These are phyloP conservation scores for Apolygus lucorum DNA, from an alignment of 1,140 invertebrate species.

Conservation along the genomic window DNA sequence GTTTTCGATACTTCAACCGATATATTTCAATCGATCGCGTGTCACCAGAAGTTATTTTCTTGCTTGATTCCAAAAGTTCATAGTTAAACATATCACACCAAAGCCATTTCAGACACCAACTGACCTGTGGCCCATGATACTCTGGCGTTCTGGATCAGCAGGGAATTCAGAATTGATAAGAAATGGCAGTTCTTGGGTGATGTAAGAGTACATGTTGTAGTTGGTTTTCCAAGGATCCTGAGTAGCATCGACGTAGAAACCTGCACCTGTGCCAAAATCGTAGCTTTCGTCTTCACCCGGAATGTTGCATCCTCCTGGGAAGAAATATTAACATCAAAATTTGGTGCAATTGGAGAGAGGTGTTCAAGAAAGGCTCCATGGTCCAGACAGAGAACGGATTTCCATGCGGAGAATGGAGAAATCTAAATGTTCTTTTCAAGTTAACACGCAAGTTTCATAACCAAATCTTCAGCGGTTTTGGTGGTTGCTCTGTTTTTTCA, in stretches of 20 bases:
- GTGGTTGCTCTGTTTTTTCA: too few relatives aligned
- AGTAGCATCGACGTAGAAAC: slow-evolving; percentile 92
- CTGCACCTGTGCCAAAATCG: slow-evolving; percentile 92
- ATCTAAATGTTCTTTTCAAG: too few relatives aligned
- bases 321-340: too few relatives aligned
- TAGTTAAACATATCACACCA: too few relatives aligned
- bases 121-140: slow-evolving; percentile 81
- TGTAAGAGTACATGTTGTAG: slow-evolving; percentile 94
- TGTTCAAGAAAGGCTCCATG: too few relatives aligned
- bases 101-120: not conserved
- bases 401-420: too few relatives aligned
- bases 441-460: too few relatives aligned
- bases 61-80: too few relatives aligned
- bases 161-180: slow-evolving; percentile 69
- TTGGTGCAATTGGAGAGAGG: too few relatives aligned
- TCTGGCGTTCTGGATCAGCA: slow-evolving; percentile 48
- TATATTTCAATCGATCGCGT: not conserved
- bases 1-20: too few relatives aligned
- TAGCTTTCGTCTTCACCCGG: slow-evolving; percentile 81
- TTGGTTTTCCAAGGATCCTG: slow-evolving; percentile 85
- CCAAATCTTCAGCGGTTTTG: too few relatives aligned
- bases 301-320: slow-evolving; percentile 68
- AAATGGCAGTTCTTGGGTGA: slow-evolving; percentile 80
- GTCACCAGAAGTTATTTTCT: not conserved
- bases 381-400: too few relatives aligned